phyloP scores from a whole-genome alignment of 1,140 invertebrate species.

The Lordiphosa mommai region DNA sequence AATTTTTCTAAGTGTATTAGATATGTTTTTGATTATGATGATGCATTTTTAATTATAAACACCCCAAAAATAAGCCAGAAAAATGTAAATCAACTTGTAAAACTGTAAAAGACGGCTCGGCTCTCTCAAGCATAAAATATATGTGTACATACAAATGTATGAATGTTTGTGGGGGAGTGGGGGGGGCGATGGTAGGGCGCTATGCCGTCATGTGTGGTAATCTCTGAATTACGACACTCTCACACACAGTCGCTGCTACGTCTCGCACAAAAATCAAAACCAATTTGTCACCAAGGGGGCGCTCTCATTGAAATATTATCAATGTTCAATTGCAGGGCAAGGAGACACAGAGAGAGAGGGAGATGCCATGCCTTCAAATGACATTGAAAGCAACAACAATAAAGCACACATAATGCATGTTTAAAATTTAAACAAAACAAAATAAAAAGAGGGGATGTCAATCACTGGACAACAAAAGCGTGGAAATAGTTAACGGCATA shows the following conservation, averaged over 20 bases:
- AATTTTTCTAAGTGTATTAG: constrained; percentile 33
- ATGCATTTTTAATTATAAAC: constrained; percentile 72
- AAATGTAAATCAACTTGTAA: constrained; percentile 47
- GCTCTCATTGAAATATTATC: constrained; percentile 60
- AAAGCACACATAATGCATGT: constrained; percentile 56
- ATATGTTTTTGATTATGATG: constrained; percentile 40
- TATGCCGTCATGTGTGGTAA: constrained; percentile 56
- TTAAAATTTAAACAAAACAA: constrained; percentile 37
- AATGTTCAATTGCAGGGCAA: constrained; percentile 53
- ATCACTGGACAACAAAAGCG: constrained; percentile 46
- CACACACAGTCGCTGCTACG: constrained; percentile 5
- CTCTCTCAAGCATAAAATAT: constrained; percentile 66
- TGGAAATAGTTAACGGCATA: constrained; percentile 24
- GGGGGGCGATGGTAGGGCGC: constrained; percentile 10
- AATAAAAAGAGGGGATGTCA: constrained; percentile 39
- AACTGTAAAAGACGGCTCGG: constrained; percentile 27
- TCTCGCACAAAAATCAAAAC: constrained; percentile 60
- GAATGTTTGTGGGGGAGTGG: not conserved
- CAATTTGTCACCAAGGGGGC: constrained; percentile 73
- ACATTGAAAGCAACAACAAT: constrained; percentile 64
- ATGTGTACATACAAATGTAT: constrained; percentile 5
- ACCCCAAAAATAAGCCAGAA: constrained; percentile 50
- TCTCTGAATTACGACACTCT: constrained; percentile 53
- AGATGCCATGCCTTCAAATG: constrained; percentile 25
- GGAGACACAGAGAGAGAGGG: not conserved